A percentile compares a stretch with the other conserved stretches of the same genome.
phyloP scores from a whole-genome alignment of 2,888 invertebrate genomes.

The Amblyjoppa fuscipennis region DNA sequence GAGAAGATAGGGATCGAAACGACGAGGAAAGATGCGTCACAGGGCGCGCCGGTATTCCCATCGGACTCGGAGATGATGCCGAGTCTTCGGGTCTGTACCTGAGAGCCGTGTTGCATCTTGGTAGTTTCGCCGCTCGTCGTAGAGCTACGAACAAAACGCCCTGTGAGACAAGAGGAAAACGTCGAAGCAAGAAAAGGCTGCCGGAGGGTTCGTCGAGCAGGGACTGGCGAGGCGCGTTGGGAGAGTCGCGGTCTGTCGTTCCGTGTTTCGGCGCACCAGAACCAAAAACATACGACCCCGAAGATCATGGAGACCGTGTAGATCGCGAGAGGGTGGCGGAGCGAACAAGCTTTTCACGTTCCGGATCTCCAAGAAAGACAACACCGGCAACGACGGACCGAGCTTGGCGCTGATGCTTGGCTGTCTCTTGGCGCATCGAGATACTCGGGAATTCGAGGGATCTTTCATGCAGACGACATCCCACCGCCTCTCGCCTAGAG shows the following conservation, averaged over 20 bases:
- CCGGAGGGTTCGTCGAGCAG: constrained; percentile 37
- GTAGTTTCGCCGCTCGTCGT: constrained; percentile 33
- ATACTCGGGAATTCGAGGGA: constrained; percentile 9
- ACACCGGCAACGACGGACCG: background rate
- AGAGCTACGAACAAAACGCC: constrained; percentile 49
- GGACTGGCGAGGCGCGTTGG: constrained; percentile 22
- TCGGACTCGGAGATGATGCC: background rate
- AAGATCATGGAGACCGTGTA: background rate
- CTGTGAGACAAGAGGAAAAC: constrained; percentile 46
- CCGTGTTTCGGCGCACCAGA: background rate
- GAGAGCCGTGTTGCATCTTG: constrained; percentile 45
- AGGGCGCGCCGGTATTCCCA: constrained; percentile 38
- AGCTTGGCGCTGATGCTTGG: background rate
- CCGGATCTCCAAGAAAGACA: background rate
- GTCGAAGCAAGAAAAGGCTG: constrained; percentile 18
- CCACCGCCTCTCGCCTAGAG: background rate
- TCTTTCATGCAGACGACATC: constrained; percentile 25
- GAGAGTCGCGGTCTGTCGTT: background rate
- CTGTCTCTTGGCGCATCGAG: background rate
- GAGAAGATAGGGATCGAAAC: constrained; percentile 57
- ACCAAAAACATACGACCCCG: background rate
- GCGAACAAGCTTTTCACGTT: constrained; percentile 15
- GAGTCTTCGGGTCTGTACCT: constrained; percentile 41
- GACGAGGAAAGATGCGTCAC: constrained; percentile 45
- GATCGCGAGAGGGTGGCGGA: background rate